Evolutionary conservation across 2,888 invertebrate genomes (phyloP).

Genomic region (Phengaris alcon): DNA sequence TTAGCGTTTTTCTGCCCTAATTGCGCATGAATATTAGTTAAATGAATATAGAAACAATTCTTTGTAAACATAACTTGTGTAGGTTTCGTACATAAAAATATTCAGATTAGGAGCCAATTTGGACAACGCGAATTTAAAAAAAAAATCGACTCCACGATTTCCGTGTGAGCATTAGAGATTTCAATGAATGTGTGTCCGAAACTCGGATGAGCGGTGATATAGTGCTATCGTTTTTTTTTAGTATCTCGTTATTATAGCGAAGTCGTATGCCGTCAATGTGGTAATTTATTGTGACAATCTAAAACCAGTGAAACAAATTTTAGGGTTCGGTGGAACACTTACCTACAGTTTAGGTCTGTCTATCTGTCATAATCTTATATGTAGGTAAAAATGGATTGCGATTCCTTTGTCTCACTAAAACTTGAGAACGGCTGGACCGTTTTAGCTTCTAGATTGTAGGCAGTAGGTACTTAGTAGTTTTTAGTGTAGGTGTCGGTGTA

Average conservation of each 20-base stretch:
- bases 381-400: no score
- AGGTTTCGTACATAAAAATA: neutral
- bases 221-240: constrained; percentile 70
- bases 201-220: constrained; percentile 71
- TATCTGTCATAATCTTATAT: no score
- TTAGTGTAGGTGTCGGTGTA: no score
- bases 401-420: no score
- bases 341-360: no score
- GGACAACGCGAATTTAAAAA: neutral
- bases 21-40: neutral
- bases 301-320: constrained; percentile 42
- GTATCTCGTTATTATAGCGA: constrained; percentile 68
- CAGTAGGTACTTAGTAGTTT: no score
- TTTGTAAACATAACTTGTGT: neutral
- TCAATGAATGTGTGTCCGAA: constrained; percentile 62
- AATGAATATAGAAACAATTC: neutral
- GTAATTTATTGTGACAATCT: constrained; percentile 63
- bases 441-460: no score
- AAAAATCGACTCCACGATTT: constrained; percentile 50
- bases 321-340: neutral
- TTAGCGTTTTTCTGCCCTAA: neutral
- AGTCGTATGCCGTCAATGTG: constrained; percentile 60
- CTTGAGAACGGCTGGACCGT: no score
- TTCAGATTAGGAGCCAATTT: no score
- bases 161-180: constrained; percentile 55